Evolutionary conservation across 2,113 vertebrate species (phyloP).

Genomic region (Chloroceryle aenea): DNA sequence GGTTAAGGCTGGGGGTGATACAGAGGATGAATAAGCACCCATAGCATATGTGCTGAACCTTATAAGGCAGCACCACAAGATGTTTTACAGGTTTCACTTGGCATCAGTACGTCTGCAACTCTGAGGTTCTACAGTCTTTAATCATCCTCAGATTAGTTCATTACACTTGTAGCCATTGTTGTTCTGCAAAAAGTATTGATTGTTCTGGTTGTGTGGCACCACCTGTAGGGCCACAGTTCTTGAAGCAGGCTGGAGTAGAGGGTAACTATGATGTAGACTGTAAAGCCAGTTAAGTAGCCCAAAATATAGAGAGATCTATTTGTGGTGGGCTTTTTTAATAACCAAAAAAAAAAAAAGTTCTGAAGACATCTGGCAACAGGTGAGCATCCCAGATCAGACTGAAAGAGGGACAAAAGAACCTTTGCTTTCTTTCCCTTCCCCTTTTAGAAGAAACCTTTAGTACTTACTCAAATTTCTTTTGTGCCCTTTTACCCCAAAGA

Average conservation of each 20-base stretch:
- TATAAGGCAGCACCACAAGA: rapidly evolving
- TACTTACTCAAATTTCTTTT: not conserved
- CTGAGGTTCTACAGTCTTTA: not conserved
- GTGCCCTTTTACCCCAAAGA: not conserved
- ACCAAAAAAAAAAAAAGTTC: not conserved
- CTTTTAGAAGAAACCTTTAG: not conserved
- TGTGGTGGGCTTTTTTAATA: not conserved
- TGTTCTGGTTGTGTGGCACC: not conserved
- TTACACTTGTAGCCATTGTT: rapidly evolving
- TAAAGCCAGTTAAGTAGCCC: not conserved
- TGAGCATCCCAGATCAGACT: not conserved
- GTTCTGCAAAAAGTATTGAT: not conserved
- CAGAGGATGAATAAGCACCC: not conserved
- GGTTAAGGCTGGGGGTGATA: not conserved
- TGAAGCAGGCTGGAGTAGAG: not conserved
- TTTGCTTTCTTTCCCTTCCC: not conserved
- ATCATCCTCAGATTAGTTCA: not conserved
- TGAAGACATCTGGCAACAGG: not conserved
- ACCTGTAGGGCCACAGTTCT: not conserved
- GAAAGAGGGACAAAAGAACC: not conserved
- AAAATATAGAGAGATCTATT: not conserved
- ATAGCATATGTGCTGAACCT: rapidly evolving
- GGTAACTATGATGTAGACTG: not conserved
- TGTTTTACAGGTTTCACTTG: not conserved
- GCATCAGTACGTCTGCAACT: not conserved